Evolutionary conservation across 2,113 vertebrate species (phyloP).

Genomic region (Furnarius figulus): DNA sequence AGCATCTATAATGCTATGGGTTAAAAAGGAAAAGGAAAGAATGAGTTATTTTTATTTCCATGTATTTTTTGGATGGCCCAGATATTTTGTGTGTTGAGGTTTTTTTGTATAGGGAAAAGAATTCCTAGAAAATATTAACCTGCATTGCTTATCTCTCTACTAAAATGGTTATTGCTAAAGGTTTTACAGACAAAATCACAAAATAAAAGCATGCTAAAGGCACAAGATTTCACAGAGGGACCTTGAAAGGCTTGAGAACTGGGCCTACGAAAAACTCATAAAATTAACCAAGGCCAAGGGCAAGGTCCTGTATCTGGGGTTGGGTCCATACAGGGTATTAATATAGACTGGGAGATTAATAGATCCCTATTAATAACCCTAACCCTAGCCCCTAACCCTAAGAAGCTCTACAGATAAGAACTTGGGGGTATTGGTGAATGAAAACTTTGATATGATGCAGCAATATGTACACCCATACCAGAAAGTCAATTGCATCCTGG

Average conservation of each 20-base stretch:
- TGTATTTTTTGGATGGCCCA: background rate
- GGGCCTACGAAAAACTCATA: background rate
- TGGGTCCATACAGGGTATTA: too few relatives aligned
- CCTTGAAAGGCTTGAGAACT: background rate
- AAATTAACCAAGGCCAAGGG: background rate
- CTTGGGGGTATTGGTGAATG: accelerated
- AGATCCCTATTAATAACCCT: too few relatives aligned
- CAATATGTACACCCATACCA: background rate
- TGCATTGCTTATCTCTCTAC: background rate
- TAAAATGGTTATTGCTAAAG: background rate
- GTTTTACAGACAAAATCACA: background rate
- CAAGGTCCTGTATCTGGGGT: background rate
- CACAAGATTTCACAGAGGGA: accelerated
- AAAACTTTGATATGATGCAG: background rate
- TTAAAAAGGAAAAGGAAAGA: background rate
- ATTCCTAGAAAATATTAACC: background rate
- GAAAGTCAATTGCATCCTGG: background rate
- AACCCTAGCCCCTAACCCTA: too few relatives aligned
- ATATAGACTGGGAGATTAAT: accelerated
- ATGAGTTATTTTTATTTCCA: background rate
- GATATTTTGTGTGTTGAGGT: background rate
- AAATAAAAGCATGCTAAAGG: background rate
- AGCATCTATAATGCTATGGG: background rate
- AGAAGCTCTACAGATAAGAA: background rate
- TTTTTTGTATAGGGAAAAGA: background rate